Evolutionary conservation across 2,113 vertebrate genomes (phyloP).

Genomic region (Bathybates hornii): DNA sequence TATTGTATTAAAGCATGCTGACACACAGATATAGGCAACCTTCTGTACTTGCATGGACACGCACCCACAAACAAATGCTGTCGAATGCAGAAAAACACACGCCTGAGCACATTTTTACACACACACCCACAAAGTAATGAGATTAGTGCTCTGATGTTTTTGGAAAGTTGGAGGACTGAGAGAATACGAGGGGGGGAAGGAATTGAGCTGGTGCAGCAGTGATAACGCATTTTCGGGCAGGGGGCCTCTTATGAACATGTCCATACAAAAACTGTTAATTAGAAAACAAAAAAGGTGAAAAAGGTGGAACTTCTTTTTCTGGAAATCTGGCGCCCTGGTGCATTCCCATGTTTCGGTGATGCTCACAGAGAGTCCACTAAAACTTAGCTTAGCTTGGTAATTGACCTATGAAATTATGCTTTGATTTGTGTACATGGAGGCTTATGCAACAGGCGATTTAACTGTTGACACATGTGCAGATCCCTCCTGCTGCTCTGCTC

Average conservation of each 20-base stretch:
- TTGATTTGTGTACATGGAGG: slow-evolving; percentile 8
- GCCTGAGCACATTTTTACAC: neutral
- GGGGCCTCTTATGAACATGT: neutral
- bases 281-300: neutral
- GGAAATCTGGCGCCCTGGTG: neutral
- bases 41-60: neutral
- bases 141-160: slow-evolving; percentile 32
- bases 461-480: slow-evolving; percentile 25
- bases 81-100: neutral
- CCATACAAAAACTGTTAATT: neutral
- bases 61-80: neutral
- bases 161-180: slow-evolving; percentile 1
- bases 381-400: neutral
- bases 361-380: neutral
- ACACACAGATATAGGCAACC: neutral
- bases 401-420: slow-evolving; percentile 17
- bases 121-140: slow-evolving; percentile 5
- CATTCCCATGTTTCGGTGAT: neutral
- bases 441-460: slow-evolving; percentile 24
- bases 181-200: neutral
- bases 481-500: neutral
- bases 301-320: neutral
- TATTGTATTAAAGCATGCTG: slow-evolving; percentile 19
- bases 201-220: slow-evolving; percentile 10
- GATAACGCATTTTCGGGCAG: slow-evolving; percentile 26